Base-by-base conservation (phyloP, 1,140 invertebrate species). In the Aphis craccivora region DNA sequence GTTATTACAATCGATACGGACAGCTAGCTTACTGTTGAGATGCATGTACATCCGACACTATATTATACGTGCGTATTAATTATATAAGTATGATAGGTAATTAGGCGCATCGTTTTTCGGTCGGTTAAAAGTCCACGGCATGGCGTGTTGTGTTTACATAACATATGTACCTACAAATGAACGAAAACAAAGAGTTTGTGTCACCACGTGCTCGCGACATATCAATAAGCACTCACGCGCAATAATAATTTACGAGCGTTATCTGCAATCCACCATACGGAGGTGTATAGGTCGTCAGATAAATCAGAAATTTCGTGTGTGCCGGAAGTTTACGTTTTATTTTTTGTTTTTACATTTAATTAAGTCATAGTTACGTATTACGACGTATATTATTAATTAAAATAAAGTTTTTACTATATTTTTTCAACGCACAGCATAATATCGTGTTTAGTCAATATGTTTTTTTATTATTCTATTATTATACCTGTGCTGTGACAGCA, bases 291-390 rank as follows among this genome's bases (percentile, higher is more conserved):
- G 60, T 91, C 90, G 67, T 8, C n/a, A 30, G 30, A 81, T 81
- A 45, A 35, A 81, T 81, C 60, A 23, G 43, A 25, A 48, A 48
- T 43, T 40, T n/a, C 4, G 14, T 67, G 89, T 67, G 55, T 20
- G 90, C 90, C 90, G 90, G 90, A 91, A 91, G 90, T 81, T n/a
- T 90, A 76, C n/a, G n/a, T 76, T 60, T 60, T 76, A n/a, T 90
- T 90, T n/a, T 90, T 90, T n/a, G 20, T 90, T 90, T 90, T 90
- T 35, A 11, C 53, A 53, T 23, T 88, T 51, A 88, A 88, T 51
- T 88, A 86, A 45, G 43, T 86, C 14, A 86, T 86, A 5, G 20
- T 18, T 89, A 89, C 4, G 22, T 76, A 76, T 76, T 76, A 76
- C 20, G 83, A 37, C 37, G 83, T 84, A 40, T 20, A 76, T 84